Base-by-base conservation (phyloP, 2,113 vertebrate genomes). In the Cyphomyrus plagiostoma region DNA sequence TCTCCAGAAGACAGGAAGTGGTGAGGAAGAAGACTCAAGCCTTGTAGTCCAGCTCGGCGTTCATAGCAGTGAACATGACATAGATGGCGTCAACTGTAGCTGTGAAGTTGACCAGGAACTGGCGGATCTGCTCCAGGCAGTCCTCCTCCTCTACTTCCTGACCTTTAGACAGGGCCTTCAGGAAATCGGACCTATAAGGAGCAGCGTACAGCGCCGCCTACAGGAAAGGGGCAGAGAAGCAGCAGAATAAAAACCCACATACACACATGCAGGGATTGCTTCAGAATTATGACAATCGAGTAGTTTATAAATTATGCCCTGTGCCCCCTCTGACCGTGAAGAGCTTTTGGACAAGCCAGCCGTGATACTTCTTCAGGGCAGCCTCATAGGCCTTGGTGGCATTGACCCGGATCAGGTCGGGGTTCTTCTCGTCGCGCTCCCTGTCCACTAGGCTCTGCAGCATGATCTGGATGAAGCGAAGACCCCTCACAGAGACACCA, bases 401-500 rank as follows among this genome's bases (percentile, higher is more conserved):
- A 0, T 99, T 99, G 90, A 98, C 97, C 0, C 97, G 96, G 92
- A 99, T 97, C 89, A 95, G 97, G 93, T 98, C 97, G 0, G 98
- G 98, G 90, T 99, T 97, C 89, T 94, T 96, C 66, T 98, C 97
- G 0, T 99, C 98, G 82, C 94, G 95, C 91, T 99, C 98, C 0
- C 98, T 97, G 0, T 99, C 97, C 0, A 96, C 97, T 66, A 99
- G 95, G 92, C 98, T 99, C 95, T 99, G 98, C 80, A 99, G 96
- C 92, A 99, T 93, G 70, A 98, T 95, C 94, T 99, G 98, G 93
- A 99, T 97, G 93, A 99, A 99, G 90, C 96, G 97, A 53, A 99
- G 95, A 88, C 96, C 96, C 92, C 98, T 99, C 94, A 0, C 89
- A 0, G 88, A 82, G 17, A 88, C n/a, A 70, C 80, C 50, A 49